Percentiles rank a stretch among this genome's conserved stretches.
Evolutionary conservation across 2,797 vertebrate genomes (phyloP).

Genomic region (Pangasius sanitwongsei): DNA sequence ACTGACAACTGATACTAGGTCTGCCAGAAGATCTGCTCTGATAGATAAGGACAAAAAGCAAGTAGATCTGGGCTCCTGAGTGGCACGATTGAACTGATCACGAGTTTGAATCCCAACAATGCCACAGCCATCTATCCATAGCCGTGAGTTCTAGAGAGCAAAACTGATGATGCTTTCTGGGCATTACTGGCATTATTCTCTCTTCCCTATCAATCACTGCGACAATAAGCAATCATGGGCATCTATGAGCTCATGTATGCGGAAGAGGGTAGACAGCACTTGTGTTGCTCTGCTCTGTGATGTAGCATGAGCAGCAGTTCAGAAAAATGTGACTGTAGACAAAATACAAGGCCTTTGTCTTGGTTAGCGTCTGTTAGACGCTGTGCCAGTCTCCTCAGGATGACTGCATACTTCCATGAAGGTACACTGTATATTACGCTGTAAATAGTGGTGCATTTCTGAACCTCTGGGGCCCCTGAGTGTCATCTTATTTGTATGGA

Average conservation of each 20-base stretch:
- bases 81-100: too few relatives aligned
- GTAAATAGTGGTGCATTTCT: not conserved
- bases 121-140: too few relatives aligned
- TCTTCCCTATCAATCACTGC: not conserved
- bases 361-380: not conserved
- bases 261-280: not conserved
- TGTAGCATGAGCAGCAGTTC: not conserved
- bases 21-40: not conserved
- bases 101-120: too few relatives aligned
- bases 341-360: not conserved
- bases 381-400: not conserved
- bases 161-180: not conserved
- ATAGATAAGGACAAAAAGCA: not conserved
- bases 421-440: too few relatives aligned
- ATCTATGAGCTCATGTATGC: not conserved
- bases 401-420: not conserved
- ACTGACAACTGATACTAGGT: not conserved
- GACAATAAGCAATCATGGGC: not conserved
- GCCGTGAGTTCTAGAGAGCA: too few relatives aligned
- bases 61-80: not conserved
- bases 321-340: not conserved
- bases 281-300: not conserved
- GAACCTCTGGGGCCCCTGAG: not conserved
- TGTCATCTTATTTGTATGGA: not conserved
- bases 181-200: not conserved